Evolutionary conservation across 2,888 invertebrate genomes (phyloP).

Genomic region (Lissonota sp.): DNA sequence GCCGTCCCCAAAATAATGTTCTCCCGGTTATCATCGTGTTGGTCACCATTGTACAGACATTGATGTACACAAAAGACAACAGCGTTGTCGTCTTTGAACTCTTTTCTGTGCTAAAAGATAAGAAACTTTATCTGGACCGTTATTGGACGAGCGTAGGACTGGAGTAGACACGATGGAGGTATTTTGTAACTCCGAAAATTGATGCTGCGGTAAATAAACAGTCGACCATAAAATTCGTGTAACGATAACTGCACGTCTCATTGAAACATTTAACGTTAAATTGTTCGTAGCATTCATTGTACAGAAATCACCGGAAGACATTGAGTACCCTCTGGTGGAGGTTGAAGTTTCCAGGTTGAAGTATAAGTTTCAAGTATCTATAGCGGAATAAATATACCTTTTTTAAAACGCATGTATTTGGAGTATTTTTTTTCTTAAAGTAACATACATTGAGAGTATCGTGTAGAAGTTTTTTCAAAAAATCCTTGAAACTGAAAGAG

Average conservation of each 20-base stretch:
- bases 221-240: slow-evolving; percentile 11
- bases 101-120: slow-evolving; percentile 34
- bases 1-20: slow-evolving; percentile 34
- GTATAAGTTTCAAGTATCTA: too few relatives aligned
- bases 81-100: neutral
- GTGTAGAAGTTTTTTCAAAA: too few relatives aligned
- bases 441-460: too few relatives aligned
- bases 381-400: too few relatives aligned
- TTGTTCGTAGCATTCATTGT: neutral
- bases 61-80: neutral
- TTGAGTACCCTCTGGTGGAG: too few relatives aligned
- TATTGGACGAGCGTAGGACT: slow-evolving; percentile 17
- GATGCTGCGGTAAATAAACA: slow-evolving; percentile 28
- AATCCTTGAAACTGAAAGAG: too few relatives aligned
- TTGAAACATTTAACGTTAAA: slow-evolving; percentile 31
- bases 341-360: too few relatives aligned
- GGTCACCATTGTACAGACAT: neutral
- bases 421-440: too few relatives aligned
- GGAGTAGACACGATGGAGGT: slow-evolving; percentile 9
- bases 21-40: slow-evolving; percentile 4
- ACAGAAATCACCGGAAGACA: too few relatives aligned
- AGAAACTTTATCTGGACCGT: slow-evolving; percentile 23
- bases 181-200: slow-evolving; percentile 26
- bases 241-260: neutral
- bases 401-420: too few relatives aligned